A percentile compares a stretch with the other conserved stretches of the same genome.
These are phyloP conservation scores for Chamaetylas fuelleborni DNA, from an alignment of 2,113 vertebrate species.

Conservation along the genomic window DNA sequence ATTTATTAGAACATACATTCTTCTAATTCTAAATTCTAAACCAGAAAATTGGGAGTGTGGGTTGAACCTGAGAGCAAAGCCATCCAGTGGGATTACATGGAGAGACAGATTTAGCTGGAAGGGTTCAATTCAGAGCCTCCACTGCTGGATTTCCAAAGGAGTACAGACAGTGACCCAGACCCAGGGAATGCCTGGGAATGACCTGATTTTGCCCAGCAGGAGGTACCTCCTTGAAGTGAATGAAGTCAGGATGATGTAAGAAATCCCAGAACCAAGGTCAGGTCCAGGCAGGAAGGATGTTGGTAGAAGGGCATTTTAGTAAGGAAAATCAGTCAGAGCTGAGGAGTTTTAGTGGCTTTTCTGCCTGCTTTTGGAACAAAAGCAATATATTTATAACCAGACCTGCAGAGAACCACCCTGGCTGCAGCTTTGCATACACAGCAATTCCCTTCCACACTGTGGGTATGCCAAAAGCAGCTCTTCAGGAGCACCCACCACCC, in stretches of 20 bases:
- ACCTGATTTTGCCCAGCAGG: neutral
- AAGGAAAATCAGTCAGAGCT: neutral
- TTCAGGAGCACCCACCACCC: neutral
- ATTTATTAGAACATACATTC: neutral
- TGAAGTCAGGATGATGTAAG: neutral
- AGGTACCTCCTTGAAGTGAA: neutral
- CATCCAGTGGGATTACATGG: rapidly evolving
- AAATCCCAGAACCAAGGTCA: neutral
- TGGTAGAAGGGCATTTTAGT: neutral
- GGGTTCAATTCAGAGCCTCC: neutral
- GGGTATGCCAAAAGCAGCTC: neutral
- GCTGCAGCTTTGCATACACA: neutral
- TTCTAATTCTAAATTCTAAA: neutral
- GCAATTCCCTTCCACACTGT: neutral
- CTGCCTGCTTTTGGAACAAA: neutral
- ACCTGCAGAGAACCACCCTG: neutral
- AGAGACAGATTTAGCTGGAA: neutral
- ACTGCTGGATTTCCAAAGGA: neutral
- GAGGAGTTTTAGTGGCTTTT: neutral
- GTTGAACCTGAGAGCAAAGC: neutral
- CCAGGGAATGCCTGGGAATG: neutral
- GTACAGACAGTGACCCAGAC: neutral
- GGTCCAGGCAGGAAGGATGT: neutral
- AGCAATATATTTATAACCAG: neutral
- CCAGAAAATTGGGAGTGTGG: neutral